A percentile compares a stretch with the other conserved stretches of the same genome.
Evolutionary conservation across 2,797 vertebrate genomes (phyloP).

Genomic region (Cyclopterus lumpus): DNA sequence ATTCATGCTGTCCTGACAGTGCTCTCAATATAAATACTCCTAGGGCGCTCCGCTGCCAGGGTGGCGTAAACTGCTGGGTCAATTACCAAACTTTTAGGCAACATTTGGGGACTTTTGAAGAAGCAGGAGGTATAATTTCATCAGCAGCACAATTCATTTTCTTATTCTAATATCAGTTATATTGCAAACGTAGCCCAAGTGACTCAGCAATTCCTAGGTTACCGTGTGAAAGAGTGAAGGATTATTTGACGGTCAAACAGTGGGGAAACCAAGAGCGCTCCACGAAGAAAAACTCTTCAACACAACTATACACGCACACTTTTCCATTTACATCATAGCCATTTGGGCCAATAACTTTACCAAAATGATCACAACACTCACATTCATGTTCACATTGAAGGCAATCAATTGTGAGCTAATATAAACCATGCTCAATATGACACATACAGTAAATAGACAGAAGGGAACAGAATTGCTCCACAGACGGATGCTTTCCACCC

Average conservation of each 20-base stretch:
- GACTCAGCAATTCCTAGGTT: slow-evolving; percentile 29
- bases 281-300: slow-evolving; percentile 30
- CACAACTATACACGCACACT: slow-evolving; percentile 13
- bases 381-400: slow-evolving; percentile 1
- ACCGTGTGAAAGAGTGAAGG: slow-evolving; percentile 15
- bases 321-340: not conserved
- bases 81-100: slow-evolving; percentile 68
- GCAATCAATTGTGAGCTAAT: slow-evolving; percentile 23
- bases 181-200: slow-evolving; percentile 26
- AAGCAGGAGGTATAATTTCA: slow-evolving; percentile 42
- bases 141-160: slow-evolving; percentile 43
- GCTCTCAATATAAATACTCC: slow-evolving; percentile 79
- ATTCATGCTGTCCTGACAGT: slow-evolving; percentile 78
- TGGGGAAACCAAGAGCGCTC: slow-evolving; percentile 20
- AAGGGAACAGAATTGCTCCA: slow-evolving; percentile 24
- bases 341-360: not conserved
- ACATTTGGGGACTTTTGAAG: slow-evolving; percentile 57
- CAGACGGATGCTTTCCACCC: slow-evolving; percentile 37
- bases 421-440: slow-evolving; percentile 31
- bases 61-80: slow-evolving; percentile 62
- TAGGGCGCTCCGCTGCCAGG: slow-evolving; percentile 58
- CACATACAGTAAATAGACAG: slow-evolving; percentile 30
- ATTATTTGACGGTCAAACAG: slow-evolving; percentile 26
- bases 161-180: slow-evolving; percentile 25
- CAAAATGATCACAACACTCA: not conserved